Percentiles rank a stretch among this genome's conserved stretches.
These are phyloP conservation scores for Gephyroberyx darwinii DNA, from an alignment of 2,797 vertebrate species.

Conservation along the genomic window DNA sequence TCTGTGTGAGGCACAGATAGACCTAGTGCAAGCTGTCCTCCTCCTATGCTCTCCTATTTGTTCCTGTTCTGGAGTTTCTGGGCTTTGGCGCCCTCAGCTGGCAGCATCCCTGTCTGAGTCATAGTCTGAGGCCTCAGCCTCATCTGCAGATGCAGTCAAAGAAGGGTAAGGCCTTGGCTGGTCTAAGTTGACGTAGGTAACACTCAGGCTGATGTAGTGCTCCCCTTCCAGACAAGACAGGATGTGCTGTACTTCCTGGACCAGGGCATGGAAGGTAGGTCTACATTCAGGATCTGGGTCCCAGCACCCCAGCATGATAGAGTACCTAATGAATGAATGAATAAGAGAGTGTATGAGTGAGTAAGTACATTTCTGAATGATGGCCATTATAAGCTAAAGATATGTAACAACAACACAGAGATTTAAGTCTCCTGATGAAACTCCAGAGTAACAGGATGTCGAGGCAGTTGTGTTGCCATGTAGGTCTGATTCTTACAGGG, in stretches of 20 bases:
- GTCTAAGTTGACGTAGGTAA: slow-evolving; percentile 89
- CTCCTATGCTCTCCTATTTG: slow-evolving; percentile 12
- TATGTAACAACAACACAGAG: not conserved
- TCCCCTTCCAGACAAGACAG: slow-evolving; percentile 84
- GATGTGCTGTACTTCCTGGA: slow-evolving; percentile 81
- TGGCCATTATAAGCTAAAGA: not conserved
- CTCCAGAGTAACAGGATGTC: not conserved
- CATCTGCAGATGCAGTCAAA: slow-evolving; percentile 67
- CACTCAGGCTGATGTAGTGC: slow-evolving; percentile 91
- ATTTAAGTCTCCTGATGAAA: not conserved
- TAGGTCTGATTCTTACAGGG: slow-evolving; percentile 83
- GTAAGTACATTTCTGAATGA: slow-evolving; percentile 5
- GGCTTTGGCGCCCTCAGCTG: slow-evolving; percentile 50
- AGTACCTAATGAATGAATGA: slow-evolving; percentile 63
- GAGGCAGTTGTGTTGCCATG: not conserved
- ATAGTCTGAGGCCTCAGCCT: slow-evolving; percentile 70
- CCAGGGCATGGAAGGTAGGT: slow-evolving; percentile 84
- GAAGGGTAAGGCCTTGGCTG: slow-evolving; percentile 75
- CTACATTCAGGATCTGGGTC: slow-evolving; percentile 82
- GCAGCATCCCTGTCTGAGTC: slow-evolving; percentile 35
- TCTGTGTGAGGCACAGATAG: not conserved
- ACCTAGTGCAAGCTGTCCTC: not conserved
- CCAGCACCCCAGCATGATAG: slow-evolving; percentile 92
- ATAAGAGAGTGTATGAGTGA: not conserved
- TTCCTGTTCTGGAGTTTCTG: slow-evolving; percentile 23